A percentile compares a stretch with the other conserved stretches of the same genome.
Evolutionary conservation across 2,113 vertebrate genomes (phyloP).

Genomic region (Larimichthys crocea): DNA sequence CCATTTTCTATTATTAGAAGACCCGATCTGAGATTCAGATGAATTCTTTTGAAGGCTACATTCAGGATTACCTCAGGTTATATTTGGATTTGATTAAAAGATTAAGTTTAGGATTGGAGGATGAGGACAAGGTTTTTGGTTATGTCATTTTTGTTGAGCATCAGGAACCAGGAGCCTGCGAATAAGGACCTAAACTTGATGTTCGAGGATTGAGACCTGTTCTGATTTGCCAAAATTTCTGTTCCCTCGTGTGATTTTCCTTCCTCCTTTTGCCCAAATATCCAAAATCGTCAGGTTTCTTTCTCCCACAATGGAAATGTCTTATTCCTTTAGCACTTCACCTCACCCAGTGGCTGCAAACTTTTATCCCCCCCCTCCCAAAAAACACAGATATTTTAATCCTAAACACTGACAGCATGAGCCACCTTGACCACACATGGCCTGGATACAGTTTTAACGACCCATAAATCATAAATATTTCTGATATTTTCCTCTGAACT

Average conservation of each 20-base stretch:
- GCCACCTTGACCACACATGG: neutral
- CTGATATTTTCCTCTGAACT: neutral
- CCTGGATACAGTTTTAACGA: neutral
- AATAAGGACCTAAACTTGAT: neutral
- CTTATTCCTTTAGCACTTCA: neutral
- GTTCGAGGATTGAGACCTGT: neutral
- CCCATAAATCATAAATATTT: neutral
- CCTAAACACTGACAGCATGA: neutral
- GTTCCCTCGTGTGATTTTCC: no score
- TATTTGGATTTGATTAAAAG: neutral
- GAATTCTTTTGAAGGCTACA: neutral
- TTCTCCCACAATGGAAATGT: neutral
- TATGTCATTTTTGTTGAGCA: neutral
- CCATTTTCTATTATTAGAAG: slow-evolving; percentile 7
- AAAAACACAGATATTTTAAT: neutral
- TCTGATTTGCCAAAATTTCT: no score
- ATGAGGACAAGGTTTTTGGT: neutral
- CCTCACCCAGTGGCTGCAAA: neutral
- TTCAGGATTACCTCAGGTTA: neutral
- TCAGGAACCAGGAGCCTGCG: neutral
- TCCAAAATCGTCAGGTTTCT: neutral
- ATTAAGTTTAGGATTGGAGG: neutral
- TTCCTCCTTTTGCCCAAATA: no score
- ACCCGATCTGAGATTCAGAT: neutral
- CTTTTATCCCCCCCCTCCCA: neutral